phyloP scores from a whole-genome alignment of 2,797 vertebrate genomes.

The Todus mexicanus region DNA sequence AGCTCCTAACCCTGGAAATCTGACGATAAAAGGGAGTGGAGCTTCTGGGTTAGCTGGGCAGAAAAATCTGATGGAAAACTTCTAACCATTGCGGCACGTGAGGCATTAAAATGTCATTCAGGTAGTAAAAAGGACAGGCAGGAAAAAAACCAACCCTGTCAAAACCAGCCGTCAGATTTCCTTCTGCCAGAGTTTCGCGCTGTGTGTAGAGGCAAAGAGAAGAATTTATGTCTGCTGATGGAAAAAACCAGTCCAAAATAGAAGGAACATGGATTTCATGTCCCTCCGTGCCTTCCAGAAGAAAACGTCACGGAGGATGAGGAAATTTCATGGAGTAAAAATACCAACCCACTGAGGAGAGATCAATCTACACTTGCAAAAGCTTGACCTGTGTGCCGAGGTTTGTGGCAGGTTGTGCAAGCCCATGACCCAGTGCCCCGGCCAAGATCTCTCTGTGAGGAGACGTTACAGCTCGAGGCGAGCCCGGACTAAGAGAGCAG shows the following conservation, averaged over 20 bases:
- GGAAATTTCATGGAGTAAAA: slow-evolving; percentile 20
- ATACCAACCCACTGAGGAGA: background rate
- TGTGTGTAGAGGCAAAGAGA: background rate
- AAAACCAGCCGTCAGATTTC: background rate
- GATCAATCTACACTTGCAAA: background rate
- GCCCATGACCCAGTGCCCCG: background rate
- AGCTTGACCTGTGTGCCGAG: background rate
- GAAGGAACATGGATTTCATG: background rate
- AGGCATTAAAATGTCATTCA: background rate
- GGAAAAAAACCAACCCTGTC: background rate
- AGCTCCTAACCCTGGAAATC: background rate
- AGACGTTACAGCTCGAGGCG: background rate
- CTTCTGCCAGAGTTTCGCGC: background rate
- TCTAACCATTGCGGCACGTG: background rate
- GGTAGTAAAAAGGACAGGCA: background rate
- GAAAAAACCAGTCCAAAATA: background rate
- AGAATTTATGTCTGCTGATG: background rate
- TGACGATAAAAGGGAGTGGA: background rate
- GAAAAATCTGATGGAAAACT: background rate
- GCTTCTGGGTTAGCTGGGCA: background rate
- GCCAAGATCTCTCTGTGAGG: background rate
- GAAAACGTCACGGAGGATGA: background rate
- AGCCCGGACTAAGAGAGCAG: background rate
- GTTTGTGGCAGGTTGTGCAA: background rate
- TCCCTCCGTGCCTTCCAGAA: background rate